Evolutionary conservation across 2,888 invertebrate species (phyloP).

Genomic region (Sicus ferrugineus): DNA sequence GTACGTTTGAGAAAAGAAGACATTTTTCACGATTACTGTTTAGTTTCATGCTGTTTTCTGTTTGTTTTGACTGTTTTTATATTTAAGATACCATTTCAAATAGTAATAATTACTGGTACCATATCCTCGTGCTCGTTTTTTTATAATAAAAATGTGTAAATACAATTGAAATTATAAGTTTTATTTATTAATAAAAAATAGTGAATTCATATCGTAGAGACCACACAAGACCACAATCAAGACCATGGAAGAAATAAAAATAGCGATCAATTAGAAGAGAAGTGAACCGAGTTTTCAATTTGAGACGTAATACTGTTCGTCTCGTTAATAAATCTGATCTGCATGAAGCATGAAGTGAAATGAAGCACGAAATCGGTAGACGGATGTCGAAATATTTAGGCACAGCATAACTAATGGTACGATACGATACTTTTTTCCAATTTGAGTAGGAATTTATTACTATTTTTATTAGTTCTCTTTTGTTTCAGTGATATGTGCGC

Average conservation of each 20-base stretch:
- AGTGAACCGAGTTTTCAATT: not conserved
- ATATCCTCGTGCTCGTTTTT: too few relatives aligned
- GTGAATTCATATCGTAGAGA: not conserved
- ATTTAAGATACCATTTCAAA: too few relatives aligned
- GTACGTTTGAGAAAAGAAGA: too few relatives aligned
- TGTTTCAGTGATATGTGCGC: not conserved
- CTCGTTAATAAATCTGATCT: not conserved
- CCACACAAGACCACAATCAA: not conserved
- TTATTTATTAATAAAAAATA: not conserved
- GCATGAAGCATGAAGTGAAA: too few relatives aligned
- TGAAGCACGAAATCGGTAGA: not conserved
- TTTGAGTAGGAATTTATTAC: too few relatives aligned
- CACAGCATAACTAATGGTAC: not conserved
- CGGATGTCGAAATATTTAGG: not conserved
- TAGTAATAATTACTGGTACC: too few relatives aligned
- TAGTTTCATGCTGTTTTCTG: too few relatives aligned
- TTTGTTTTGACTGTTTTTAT: too few relatives aligned
- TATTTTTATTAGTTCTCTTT: not conserved
- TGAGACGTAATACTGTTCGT: not conserved
- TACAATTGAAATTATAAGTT: not conserved
- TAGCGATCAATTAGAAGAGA: not conserved
- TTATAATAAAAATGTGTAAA: too few relatives aligned
- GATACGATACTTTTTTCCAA: too few relatives aligned
- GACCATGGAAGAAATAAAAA: not conserved
- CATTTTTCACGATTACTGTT: too few relatives aligned